phyloP scores from a whole-genome alignment of 2,797 vertebrate genomes.

The Pachyuromys duprasi region DNA sequence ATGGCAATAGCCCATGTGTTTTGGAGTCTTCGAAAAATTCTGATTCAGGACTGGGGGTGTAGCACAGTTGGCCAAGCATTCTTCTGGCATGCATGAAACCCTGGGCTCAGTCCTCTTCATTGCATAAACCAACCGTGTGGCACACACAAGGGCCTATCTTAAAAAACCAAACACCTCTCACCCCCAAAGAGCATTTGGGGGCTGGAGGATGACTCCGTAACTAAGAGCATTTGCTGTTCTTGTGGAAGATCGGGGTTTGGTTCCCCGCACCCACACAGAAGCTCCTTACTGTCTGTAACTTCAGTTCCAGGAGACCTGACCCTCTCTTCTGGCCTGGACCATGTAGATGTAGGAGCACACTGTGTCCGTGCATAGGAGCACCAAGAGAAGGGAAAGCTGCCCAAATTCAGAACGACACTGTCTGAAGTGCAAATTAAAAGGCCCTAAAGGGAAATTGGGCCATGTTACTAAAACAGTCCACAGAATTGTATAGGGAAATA shows the following conservation, averaged over 20 bases:
- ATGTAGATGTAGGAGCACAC: background rate
- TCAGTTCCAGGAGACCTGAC: background rate
- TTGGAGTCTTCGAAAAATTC: background rate
- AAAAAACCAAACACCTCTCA: background rate
- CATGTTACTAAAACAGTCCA: background rate
- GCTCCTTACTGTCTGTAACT: background rate
- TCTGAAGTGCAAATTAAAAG: background rate
- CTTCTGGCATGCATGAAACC: background rate
- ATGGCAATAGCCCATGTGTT: background rate
- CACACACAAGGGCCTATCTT: background rate
- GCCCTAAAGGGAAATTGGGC: background rate
- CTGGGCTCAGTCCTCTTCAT: background rate
- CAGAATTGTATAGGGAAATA: background rate
- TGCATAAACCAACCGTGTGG: background rate
- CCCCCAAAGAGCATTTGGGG: background rate
- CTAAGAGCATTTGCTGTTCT: background rate
- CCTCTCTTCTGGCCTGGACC: background rate
- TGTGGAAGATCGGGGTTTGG: background rate
- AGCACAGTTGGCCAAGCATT: background rate
- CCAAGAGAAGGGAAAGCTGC: background rate
- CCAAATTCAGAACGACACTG: background rate
- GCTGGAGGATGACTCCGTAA: background rate
- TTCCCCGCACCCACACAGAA: background rate
- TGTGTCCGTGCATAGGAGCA: background rate
- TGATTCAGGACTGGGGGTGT: background rate